Evolutionary conservation across 2,113 vertebrate species (phyloP), one percentile per base, ranked within the genome.

Genomic region (Hylia prasina): DNA sequence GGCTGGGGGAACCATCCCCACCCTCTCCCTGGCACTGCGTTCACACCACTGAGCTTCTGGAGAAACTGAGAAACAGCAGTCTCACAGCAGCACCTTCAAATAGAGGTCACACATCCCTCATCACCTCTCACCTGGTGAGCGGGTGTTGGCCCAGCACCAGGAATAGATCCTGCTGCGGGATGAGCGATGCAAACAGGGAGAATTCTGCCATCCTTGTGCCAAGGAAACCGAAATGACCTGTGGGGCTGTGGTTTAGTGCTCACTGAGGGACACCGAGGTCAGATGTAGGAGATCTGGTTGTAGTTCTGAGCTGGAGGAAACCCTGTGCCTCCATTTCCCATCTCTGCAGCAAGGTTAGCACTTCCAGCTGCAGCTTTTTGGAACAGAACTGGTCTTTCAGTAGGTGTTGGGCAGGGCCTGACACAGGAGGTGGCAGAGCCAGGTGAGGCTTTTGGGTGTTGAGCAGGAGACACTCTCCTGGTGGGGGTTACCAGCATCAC

Each of bases 181-280:
- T 10, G 14, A 22, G 30, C 0, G 0, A 10, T 40, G 39, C 30
- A 35, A 87, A n/a, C 0, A 2, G 39, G 39, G 35, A 58, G 23
- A 48, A 53, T 50, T 77, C 50, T 16, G 13, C 48, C 4, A 6
- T 35, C 28, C 45, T 53, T 31, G 30, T 28, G 45, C 50, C 7
- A 6, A 70, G 24, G 10, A 51, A 64, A 20, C 31, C 0, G 0
- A 54, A 87, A 10, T 1, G 25, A 77, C 65, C 18, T 17, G 51
- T 48, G 60, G 13, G n/a, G 54, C 51, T 33, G 35, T 42, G 81
- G 66, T 27, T 82, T 33, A 5, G 23, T 10, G 57, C 12, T 15
- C 40, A 10, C 0, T 56, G 82, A 33, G 40, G 68, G 63, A 45
- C 1, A 1, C 10, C 42, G 78, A 61, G 75, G 56, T 78, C 47